Conservation (phyloP, 1,140 invertebrate genomes). For the fruit fly (Drosophila melanogaster) region Release_6_plus_ISO1_MT NT_033779.5:9198001-9198500, state of each 20-base stretch:
- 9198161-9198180: not conserved
- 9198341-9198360: conserved; percentile 68
- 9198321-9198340: conserved; percentile 64
- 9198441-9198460: conserved; percentile 18
- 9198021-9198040: too few species aligned
- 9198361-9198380: conserved; percentile 47
- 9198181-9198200: conserved; percentile 55
- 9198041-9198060: not conserved
- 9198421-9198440: conserved; percentile 46
- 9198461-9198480: conserved; percentile 24
- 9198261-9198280: not conserved
- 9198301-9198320: conserved; percentile 19
- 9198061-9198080: not conserved
- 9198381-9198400: conserved; percentile 56
- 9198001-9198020: too few species aligned
- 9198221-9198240: conserved; percentile 67
- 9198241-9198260: conserved; percentile 54
- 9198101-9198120: not conserved
- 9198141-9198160: conserved; percentile 23
- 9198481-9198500: conserved; percentile 74
- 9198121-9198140: conserved; percentile 31
- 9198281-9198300: not conserved
- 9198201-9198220: conserved; percentile 68
- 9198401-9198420: conserved; percentile 60
- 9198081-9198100: conserved; percentile 3